Percentiles rank a stretch among this genome's conserved stretches.
Evolutionary conservation across 2,113 vertebrate genomes (phyloP).

Genomic region (Ictalurus punctatus): DNA sequence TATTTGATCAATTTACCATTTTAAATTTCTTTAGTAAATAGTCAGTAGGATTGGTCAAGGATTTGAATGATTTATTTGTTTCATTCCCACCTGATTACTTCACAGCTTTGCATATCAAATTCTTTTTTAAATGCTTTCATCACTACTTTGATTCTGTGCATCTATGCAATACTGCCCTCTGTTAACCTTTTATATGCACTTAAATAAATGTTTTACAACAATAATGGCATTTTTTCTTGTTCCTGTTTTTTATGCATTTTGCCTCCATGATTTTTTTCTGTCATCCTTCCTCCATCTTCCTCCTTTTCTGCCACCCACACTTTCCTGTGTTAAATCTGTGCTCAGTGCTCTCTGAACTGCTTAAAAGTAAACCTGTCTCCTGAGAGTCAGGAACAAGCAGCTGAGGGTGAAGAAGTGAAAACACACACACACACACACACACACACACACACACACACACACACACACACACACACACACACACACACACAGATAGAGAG

Average conservation of each 20-base stretch:
- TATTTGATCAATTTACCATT: neutral
- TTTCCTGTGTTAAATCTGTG: conserved; percentile 61
- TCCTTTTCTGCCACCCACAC: conserved; percentile 47
- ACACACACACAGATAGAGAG: neutral
- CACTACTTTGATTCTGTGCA: conserved; percentile 32
- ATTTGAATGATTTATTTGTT: conserved; percentile 9
- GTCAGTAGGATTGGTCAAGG: neutral
- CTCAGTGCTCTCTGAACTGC: conserved; percentile 63
- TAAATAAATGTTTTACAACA: conserved; percentile 43
- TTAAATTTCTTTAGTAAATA: neutral
- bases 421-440: conserved; percentile 16
- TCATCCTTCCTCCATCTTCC: conserved; percentile 43
- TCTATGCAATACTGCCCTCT: conserved; percentile 23
- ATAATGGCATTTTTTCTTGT: conserved; percentile 36
- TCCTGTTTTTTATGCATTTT: conserved; percentile 45
- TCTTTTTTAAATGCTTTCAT: conserved; percentile 30
- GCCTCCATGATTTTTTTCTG: conserved; percentile 51
- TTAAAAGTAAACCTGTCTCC: conserved; percentile 64
- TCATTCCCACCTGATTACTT: conserved; percentile 10
- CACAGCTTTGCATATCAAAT: neutral
- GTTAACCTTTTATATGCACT: conserved; percentile 17
- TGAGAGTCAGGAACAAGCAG: conserved; percentile 62
- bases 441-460: neutral
- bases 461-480: conserved; percentile 12
- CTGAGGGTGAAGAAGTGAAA: conserved; percentile 62